Evolutionary conservation across 2,888 invertebrate genomes (phyloP).

Genomic region (Holacanthella duospinosa): DNA sequence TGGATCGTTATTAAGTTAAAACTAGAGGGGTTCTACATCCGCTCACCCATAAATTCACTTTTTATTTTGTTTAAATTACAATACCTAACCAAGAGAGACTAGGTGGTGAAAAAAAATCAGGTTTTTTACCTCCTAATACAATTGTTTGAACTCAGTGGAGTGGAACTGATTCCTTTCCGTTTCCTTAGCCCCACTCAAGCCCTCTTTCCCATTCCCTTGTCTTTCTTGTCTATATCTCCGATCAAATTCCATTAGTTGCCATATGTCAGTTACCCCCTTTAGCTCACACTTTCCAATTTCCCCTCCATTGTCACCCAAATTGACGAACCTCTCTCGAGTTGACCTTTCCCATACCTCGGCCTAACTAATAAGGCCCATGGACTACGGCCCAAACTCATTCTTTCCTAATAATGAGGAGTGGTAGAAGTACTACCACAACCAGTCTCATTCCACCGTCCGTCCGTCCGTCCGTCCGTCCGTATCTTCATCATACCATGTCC

Average conservation of each 20-base stretch:
- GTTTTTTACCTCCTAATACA: conserved; percentile 28
- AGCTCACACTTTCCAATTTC: neutral
- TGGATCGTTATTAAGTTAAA: conserved; percentile 6
- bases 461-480: neutral
- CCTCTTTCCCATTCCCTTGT: neutral
- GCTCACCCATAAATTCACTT: conserved; percentile 8
- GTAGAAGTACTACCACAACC: neutral
- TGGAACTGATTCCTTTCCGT: conserved; percentile 39
- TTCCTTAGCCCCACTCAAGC: conserved; percentile 17
- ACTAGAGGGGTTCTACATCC: conserved; percentile 8
- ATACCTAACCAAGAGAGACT: neutral
- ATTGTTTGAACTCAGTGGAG: conserved; percentile 38
- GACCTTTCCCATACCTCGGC: neutral
- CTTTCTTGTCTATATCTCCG: conserved; percentile 1
- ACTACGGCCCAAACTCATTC: neutral
- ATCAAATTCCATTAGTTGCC: neutral
- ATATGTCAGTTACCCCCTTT: neutral
- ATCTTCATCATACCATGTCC: conserved; percentile 1
- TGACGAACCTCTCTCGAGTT: neutral
- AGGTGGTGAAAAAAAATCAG: neutral
- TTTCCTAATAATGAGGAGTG: neutral
- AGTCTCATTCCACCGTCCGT: neutral
- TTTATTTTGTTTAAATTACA: neutral
- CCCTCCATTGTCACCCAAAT: neutral
- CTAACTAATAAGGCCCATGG: neutral